Evolutionary conservation across 2,888 invertebrate genomes (phyloP).

Genomic region (Tortrix viridana): DNA sequence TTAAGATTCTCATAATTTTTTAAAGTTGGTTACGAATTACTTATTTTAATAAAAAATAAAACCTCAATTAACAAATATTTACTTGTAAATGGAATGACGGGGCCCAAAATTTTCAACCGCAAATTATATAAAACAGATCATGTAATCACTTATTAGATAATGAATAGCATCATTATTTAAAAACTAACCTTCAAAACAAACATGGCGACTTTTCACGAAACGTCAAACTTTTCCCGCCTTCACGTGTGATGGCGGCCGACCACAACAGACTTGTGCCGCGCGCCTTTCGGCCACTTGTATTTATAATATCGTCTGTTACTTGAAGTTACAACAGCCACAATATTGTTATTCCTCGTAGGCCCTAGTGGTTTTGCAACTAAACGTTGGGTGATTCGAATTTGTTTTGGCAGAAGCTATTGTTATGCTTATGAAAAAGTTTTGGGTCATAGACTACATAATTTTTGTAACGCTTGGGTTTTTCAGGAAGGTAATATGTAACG

Average conservation of each 20-base stretch:
- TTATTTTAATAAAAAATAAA: too few relatives aligned
- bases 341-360: conserved; percentile 75
- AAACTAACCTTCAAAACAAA: conserved; percentile 77
- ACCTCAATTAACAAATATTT: too few relatives aligned
- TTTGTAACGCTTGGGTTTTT: conserved; percentile 5
- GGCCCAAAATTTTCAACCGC: too few relatives aligned
- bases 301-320: conserved; percentile 75
- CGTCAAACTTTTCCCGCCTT: conserved; percentile 74
- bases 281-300: conserved; percentile 67
- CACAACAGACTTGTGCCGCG: conserved; percentile 66
- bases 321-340: conserved; percentile 64
- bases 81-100: too few relatives aligned
- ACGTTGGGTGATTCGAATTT: conserved; percentile 57
- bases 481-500: neutral
- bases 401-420: conserved; percentile 42
- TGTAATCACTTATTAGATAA: conserved; percentile 1
- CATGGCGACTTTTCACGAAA: conserved; percentile 62
- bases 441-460: conserved; percentile 22
- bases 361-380: conserved; percentile 71
- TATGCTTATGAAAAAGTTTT: conserved; percentile 29
- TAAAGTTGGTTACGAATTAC: too few relatives aligned
- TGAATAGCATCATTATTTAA: conserved; percentile 39
- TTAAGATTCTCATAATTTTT: too few relatives aligned
- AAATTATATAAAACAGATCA: neutral
- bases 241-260: conserved; percentile 60